A percentile compares a stretch with the other conserved stretches of the same genome.
Evolutionary conservation across 2,888 invertebrate genomes (phyloP).

Genomic region (Tenthredo notha): DNA sequence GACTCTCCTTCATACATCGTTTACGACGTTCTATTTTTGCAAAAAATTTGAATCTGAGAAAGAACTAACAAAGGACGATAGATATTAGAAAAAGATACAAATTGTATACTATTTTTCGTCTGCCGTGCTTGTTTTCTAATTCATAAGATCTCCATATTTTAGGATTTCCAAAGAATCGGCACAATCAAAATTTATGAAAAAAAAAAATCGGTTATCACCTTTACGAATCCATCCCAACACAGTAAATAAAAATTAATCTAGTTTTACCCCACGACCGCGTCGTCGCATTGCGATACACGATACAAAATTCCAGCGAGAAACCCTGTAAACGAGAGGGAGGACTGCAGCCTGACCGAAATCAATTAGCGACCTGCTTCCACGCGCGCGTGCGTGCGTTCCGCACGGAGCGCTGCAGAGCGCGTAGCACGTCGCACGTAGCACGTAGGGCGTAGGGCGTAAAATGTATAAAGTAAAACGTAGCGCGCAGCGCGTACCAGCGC

Average conservation of each 20-base stretch:
- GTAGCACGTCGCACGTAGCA: background rate
- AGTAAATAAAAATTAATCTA: background rate
- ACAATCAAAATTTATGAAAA: too few species aligned
- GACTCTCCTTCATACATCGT: too few species aligned
- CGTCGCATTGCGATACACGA: conserved; percentile 1
- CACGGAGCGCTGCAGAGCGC: background rate
- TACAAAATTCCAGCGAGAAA: conserved; percentile 40
- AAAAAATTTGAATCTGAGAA: too few species aligned
- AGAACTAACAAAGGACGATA: too few species aligned
- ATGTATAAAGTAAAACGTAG: background rate
- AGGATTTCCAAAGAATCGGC: too few species aligned
- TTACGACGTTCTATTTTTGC: too few species aligned
- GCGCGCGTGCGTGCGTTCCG: conserved; percentile 14
- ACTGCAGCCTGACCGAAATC: conserved; percentile 18
- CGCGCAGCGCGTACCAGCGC: conserved; percentile 13
- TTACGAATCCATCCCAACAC: too few species aligned
- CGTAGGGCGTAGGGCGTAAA: conserved; percentile 25
- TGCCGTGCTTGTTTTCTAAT: too few species aligned
- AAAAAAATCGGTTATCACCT: too few species aligned
- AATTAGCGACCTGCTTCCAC: conserved; percentile 21
- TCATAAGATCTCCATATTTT: too few species aligned
- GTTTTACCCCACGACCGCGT: background rate
- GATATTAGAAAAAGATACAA: too few species aligned
- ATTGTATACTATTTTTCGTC: too few species aligned
- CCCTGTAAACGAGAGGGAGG: conserved; percentile 31